Evolutionary conservation across 2,113 vertebrate genomes (phyloP).

Genomic region (Mirounga angustirostris): DNA sequence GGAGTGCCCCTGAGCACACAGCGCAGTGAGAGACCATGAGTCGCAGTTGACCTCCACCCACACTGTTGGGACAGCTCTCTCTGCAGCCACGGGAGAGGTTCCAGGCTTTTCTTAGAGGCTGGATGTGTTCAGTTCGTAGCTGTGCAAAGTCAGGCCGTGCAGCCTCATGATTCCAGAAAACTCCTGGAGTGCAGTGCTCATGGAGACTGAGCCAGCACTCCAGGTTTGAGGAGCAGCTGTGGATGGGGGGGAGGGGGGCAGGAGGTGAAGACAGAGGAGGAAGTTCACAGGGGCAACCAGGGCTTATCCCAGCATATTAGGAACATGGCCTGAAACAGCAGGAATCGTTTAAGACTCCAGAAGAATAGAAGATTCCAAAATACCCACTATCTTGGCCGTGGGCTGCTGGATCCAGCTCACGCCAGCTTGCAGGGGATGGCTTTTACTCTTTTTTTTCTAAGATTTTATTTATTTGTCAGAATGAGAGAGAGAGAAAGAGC

Average conservation of each 20-base stretch:
- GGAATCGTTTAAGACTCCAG: not conserved
- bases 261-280: not conserved
- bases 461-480: not conserved
- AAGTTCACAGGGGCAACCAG: not conserved
- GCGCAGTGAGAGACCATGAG: not conserved
- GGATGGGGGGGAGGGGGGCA: not conserved
- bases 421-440: not conserved
- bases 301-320: not conserved
- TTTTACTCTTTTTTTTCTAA: not conserved
- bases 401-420: not conserved
- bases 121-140: not conserved
- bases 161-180: not conserved
- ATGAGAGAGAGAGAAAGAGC: not conserved
- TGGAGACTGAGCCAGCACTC: not conserved
- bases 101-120: not conserved
- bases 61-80: not conserved
- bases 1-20: not conserved
- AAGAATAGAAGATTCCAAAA: not conserved
- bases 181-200: not conserved
- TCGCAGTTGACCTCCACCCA: not conserved
- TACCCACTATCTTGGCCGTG: not conserved
- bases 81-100: not conserved
- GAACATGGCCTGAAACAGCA: not conserved
- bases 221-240: not conserved
- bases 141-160: not conserved